Evolutionary conservation across 1,140 invertebrate genomes (phyloP).

Genomic region (Eumaeus atala): DNA sequence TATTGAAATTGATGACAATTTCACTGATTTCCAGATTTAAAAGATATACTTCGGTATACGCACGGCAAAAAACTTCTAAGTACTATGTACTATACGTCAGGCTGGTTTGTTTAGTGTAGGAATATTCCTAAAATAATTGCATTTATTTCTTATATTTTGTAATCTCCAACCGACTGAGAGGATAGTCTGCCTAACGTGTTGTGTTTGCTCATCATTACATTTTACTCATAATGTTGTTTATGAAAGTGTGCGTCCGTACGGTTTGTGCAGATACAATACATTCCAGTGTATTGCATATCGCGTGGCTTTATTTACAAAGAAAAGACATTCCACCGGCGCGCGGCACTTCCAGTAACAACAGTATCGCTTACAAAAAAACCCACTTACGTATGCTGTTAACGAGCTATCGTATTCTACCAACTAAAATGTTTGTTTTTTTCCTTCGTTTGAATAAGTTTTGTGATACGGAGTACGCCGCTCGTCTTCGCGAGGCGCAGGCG

Average conservation of each 20-base stretch:
- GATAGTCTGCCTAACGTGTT: background rate
- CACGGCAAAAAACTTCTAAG: too few species aligned
- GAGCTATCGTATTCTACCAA: too few species aligned
- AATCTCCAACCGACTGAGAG: too few species aligned
- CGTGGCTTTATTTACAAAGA: constrained; percentile 44
- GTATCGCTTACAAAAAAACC: constrained; percentile 35
- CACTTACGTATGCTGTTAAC: background rate
- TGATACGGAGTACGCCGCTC: too few species aligned
- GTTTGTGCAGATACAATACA: constrained; percentile 35
- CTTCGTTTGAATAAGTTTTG: background rate
- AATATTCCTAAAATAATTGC: too few species aligned
- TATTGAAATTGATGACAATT: too few species aligned
- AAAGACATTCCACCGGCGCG: constrained; percentile 35
- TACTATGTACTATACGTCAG: too few species aligned
- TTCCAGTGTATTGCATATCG: constrained; percentile 37
- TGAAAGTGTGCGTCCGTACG: constrained; percentile 13
- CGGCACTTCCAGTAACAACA: constrained; percentile 41
- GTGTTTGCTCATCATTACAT: too few species aligned
- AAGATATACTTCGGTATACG: too few species aligned
- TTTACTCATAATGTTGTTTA: constrained; percentile 1
- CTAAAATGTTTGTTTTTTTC: background rate
- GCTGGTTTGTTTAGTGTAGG: too few species aligned
- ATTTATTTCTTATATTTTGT: background rate
- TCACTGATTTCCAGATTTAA: too few species aligned
- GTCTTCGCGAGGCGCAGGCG: too few species aligned